Conservation (phyloP, 1,140 invertebrate species). For the Caenorhabditis remanei region DNA sequence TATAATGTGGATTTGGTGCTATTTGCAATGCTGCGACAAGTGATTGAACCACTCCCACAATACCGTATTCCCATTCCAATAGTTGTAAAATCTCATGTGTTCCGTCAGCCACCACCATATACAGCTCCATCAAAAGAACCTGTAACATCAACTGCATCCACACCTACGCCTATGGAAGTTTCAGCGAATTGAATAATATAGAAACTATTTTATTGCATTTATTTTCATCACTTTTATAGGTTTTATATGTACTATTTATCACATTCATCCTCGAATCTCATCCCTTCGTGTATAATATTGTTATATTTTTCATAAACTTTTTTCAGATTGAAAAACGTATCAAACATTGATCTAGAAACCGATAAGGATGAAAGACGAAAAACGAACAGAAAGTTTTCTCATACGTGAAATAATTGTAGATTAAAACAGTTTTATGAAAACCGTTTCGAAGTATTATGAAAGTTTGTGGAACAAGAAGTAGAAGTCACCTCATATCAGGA, state of each 20-base stretch:
- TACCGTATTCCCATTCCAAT: slow-evolving; percentile 47
- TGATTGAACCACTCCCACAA: slow-evolving; percentile 60
- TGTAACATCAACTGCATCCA: not conserved
- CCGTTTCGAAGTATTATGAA: no score
- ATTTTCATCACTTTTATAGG: no score
- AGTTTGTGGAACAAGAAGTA: no score
- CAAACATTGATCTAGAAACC: no score
- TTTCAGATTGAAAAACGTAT: no score
- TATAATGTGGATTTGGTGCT: slow-evolving; percentile 63
- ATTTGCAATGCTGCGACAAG: slow-evolving; percentile 63
- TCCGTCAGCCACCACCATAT: slow-evolving; percentile 19
- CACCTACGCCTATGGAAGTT: not conserved
- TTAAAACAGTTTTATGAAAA: no score
- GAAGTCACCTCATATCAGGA: no score
- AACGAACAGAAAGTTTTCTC: no score
- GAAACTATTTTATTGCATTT: not conserved
- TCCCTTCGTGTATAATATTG: not conserved
- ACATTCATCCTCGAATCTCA: not conserved
- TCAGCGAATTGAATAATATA: not conserved
- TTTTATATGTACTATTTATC: no score
- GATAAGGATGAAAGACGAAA: no score
- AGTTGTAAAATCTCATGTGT: not conserved
- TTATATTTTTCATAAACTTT: not conserved
- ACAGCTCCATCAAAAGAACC: not conserved
- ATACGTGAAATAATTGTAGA: no score